Percentiles rank a stretch among this genome's conserved stretches.
These are phyloP conservation scores for Gephyroberyx darwinii DNA, from an alignment of 2,797 vertebrate genomes.

Conservation along the genomic window DNA sequence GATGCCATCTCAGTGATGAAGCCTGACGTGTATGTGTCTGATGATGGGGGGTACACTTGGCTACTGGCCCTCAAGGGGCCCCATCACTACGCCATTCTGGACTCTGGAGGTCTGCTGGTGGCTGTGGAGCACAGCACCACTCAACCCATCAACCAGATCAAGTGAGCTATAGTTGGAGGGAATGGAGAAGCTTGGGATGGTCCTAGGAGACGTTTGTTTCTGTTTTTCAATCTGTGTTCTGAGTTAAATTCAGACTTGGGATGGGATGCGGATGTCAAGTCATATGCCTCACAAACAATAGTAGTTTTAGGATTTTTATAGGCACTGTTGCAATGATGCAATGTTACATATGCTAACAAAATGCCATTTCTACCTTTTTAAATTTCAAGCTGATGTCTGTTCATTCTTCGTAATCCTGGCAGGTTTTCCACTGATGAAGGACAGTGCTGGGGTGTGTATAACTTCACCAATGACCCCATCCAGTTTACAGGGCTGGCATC, in stretches of 20 bases:
- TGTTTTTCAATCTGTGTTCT: conserved; percentile 3
- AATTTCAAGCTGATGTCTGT: too few species aligned
- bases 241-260: not conserved
- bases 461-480: conserved; percentile 86
- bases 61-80: conserved; percentile 87
- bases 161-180: conserved; percentile 77
- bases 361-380: too few species aligned
- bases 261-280: not conserved
- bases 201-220: not conserved
- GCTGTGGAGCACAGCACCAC: conserved; percentile 86
- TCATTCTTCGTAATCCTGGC: conserved; percentile 18
- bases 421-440: conserved; percentile 98
- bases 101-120: conserved; percentile 93
- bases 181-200: not conserved
- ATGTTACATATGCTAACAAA: too few species aligned
- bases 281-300: not conserved
- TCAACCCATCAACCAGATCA: conserved; percentile 83
- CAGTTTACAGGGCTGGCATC: conserved; percentile 92
- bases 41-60: conserved; percentile 96
- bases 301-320: not conserved
- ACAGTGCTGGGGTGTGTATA: conserved; percentile 90
- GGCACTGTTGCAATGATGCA: too few species aligned
- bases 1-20: conserved; percentile 88
- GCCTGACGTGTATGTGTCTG: conserved; percentile 94
- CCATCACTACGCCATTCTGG: conserved; percentile 94